phyloP scores from a whole-genome alignment of 2,797 vertebrate species.

The Poeciliopsis gracilis region DNA sequence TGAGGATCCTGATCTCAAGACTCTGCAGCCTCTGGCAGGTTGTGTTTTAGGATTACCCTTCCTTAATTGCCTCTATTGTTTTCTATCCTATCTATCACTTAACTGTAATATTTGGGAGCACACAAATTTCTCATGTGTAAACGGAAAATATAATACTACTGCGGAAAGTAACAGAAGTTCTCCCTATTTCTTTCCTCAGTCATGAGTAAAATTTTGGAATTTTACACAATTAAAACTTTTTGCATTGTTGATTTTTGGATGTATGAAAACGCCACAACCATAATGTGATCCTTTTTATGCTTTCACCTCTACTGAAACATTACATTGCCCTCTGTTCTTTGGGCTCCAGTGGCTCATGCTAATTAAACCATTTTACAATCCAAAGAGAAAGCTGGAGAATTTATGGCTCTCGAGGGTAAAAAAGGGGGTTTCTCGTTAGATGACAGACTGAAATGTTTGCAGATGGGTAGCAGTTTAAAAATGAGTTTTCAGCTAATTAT shows the following conservation, averaged over 20 bases:
- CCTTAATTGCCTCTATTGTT: neutral
- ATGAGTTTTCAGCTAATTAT: neutral
- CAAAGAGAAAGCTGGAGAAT: conserved; percentile 5
- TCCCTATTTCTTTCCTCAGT: neutral
- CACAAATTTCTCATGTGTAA: neutral
- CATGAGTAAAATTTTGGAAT: conserved; percentile 12
- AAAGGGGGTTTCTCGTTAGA: neutral
- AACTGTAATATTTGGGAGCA: neutral
- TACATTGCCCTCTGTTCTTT: neutral
- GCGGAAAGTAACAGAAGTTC: neutral
- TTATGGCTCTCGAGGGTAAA: neutral
- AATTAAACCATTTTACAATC: conserved; percentile 37
- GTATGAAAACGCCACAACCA: conserved; percentile 12
- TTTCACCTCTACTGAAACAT: conserved; percentile 25
- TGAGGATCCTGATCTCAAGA: neutral
- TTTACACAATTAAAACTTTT: conserved; percentile 46
- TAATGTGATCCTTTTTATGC: conserved; percentile 25
- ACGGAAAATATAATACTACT: neutral
- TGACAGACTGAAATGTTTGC: conserved; percentile 5
- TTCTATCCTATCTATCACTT: neutral
- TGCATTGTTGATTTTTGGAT: conserved; percentile 40
- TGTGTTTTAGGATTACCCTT: neutral
- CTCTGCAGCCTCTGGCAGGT: neutral
- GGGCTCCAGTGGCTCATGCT: conserved; percentile 1
- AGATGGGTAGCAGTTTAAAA: conserved; percentile 6